Conservation (phyloP, 1,140 invertebrate genomes). For the Bombus balteatus region DNA sequence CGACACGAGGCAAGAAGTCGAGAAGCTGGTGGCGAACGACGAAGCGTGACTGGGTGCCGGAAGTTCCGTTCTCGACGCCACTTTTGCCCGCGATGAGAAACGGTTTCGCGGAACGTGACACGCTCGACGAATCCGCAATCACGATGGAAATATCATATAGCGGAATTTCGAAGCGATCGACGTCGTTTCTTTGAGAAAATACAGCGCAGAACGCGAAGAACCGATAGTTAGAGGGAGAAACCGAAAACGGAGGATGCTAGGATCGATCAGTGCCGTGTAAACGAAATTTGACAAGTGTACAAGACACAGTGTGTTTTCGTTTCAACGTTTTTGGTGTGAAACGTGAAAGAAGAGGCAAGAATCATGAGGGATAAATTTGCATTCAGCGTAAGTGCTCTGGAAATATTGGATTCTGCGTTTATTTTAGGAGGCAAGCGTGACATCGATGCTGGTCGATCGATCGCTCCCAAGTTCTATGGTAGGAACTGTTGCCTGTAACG, state of each 20-base stretch:
- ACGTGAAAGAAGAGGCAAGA: background rate
- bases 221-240: background rate
- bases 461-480: background rate
- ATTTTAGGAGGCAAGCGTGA: constrained; percentile 15
- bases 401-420: constrained; percentile 18
- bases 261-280: background rate
- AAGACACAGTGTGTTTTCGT: too few relatives aligned
- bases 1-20: too few relatives aligned
- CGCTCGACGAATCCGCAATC: background rate
- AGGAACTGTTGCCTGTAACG: too few relatives aligned
- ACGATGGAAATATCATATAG: background rate
- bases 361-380: constrained; percentile 74
- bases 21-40: background rate
- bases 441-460: constrained; percentile 17
- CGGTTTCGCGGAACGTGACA: background rate
- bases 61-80: background rate
- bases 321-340: background rate
- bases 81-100: constrained; percentile 11
- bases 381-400: constrained; percentile 67
- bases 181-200: too few relatives aligned
- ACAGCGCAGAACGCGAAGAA: too few relatives aligned
- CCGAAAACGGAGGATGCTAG: background rate
- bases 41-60: constrained; percentile 18
- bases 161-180: background rate
- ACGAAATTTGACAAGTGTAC: too few relatives aligned